A percentile compares a stretch with the other conserved stretches of the same genome.
phyloP scores from a whole-genome alignment of 2,797 vertebrate genomes.

The Todus mexicanus region DNA sequence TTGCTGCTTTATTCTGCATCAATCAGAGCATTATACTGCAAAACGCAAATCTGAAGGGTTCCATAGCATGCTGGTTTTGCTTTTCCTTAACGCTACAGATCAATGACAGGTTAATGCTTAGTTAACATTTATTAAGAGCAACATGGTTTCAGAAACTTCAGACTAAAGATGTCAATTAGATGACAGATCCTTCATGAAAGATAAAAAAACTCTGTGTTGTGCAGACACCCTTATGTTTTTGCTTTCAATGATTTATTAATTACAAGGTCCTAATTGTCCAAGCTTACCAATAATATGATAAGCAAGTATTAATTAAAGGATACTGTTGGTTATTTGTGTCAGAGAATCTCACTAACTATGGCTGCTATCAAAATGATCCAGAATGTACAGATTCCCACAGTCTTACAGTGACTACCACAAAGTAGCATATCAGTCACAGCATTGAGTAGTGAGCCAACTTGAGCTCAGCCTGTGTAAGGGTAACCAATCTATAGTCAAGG shows the following conservation, averaged over 20 bases:
- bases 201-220: conserved; percentile 30
- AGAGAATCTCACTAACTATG: background rate
- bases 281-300: background rate
- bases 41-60: background rate
- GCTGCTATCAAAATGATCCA: background rate
- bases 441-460: background rate
- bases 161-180: conserved; percentile 42
- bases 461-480: background rate
- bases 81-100: conserved; percentile 18
- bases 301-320: background rate
- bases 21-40: background rate
- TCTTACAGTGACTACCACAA: background rate
- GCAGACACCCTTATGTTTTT: background rate
- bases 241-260: conserved; percentile 30
- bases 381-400: background rate
- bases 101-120: conserved; percentile 63
- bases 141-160: conserved; percentile 56
- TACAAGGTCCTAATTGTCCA: background rate
- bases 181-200: conserved; percentile 19
- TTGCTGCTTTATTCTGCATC: background rate
- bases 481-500: background rate
- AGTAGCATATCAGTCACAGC: fast-evolving
- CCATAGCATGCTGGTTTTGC: conserved; percentile 7
- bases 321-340: background rate
- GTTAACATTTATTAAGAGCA: conserved; percentile 61